Evolutionary conservation across 2,113 vertebrate species (phyloP).

Genomic region (Tachysurus fulvidraco): DNA sequence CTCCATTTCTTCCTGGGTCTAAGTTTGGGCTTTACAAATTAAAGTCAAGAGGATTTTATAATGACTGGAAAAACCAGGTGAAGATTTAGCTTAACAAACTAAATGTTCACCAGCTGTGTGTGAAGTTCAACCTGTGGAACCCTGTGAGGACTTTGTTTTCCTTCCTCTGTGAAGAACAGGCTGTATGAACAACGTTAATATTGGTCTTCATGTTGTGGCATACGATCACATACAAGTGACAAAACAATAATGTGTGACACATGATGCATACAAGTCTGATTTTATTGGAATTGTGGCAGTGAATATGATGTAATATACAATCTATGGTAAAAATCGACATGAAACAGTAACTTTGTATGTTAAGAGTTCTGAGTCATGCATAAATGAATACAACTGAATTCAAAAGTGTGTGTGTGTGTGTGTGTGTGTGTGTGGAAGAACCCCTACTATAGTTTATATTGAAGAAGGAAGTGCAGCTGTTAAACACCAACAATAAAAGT

Average conservation of each 20-base stretch:
- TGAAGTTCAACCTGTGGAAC: no score
- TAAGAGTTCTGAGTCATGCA: background rate
- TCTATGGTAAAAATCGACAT: background rate
- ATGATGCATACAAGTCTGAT: background rate
- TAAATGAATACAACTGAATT: background rate
- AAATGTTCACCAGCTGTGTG: no score
- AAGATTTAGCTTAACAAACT: no score
- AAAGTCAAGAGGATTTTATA: no score
- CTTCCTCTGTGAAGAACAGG: background rate
- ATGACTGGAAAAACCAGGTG: no score
- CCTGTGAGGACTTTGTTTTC: no score
- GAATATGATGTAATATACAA: slow-evolving; percentile 21
- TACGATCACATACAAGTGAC: no score
- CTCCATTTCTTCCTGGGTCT: no score
- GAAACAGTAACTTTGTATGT: background rate
- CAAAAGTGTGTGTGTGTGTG: background rate
- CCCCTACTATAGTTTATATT: background rate
- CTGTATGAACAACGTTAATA: no score
- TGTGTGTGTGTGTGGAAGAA: background rate
- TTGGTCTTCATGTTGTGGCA: no score
- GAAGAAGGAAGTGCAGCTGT: background rate
- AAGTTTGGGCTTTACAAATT: no score
- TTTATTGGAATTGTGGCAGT: slow-evolving; percentile 27
- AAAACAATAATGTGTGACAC: background rate
- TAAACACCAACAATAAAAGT: background rate